Base-by-base conservation (phyloP, 1,140 invertebrate genomes). In the Drosophila ironensis region DNA sequence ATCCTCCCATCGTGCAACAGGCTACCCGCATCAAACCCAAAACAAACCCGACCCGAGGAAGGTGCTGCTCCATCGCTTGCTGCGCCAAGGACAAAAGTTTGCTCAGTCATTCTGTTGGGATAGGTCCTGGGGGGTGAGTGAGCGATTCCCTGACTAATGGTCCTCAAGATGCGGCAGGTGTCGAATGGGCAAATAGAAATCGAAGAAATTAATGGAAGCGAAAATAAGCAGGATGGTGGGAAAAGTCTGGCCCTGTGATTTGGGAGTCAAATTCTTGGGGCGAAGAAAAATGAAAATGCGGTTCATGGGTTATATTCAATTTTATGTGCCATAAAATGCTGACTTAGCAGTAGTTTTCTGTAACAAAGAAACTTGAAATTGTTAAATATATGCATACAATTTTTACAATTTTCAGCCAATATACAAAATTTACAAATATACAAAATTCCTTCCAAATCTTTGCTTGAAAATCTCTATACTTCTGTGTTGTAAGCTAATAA, bases 21-120 rank as follows among this genome's bases (percentile, higher is more conserved):
- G 78, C 78, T 78, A 57, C 73, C 73, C 69, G 77, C 72, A 73
- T 73, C 72, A 84, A 82, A 82, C 73, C 73, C 63, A 77, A 71
- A 73, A 61, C 69, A 73, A 70, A 84, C 72, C 69, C 81, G 51
- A 69, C 12, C 50, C 11, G 30, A 8, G 16, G 7, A 16, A 16
- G 28, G 14, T 37, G n/a, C n/a, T n/a, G n/a, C 19, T 30, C 22
- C 30, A 33, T 12, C 45, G 60, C 67, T 67, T 17, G 8, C 12
- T 67, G 24, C 7, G 30, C 17, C 48, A 68, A 68, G 61, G 61
- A 42, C 41, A 56, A 41, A 41, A 46, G 60, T 70, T 82, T 68
- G 42, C 59, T 50, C 44, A 57, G 24, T 11, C n/a, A 19, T 40
- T 40, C 40, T 46, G 25, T 63, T 63, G 59, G 59, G 59, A 63